A percentile compares a stretch with the other conserved stretches of the same genome.
These are phyloP conservation scores for Euglossa dilemma DNA, from an alignment of 1,140 invertebrate genomes.

Conservation along the genomic window DNA sequence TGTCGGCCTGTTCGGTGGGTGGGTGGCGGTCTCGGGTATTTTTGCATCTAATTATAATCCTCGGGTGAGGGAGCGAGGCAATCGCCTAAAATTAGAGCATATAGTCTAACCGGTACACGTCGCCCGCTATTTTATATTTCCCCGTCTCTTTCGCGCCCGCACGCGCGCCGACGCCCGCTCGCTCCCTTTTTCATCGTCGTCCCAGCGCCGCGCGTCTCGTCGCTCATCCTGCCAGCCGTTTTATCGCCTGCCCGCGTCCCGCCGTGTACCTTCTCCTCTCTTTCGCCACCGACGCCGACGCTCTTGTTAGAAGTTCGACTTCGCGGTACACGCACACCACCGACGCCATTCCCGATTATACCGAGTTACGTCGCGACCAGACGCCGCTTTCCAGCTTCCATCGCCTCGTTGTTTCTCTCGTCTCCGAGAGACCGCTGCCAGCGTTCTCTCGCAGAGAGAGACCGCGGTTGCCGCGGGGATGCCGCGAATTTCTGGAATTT, in stretches of 20 bases:
- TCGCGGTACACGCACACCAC: no score
- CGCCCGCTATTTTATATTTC: conserved; percentile 77
- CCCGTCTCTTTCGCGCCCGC: conserved; percentile 38
- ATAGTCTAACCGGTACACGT: conserved; percentile 77
- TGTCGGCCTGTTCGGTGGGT: conserved; percentile 53
- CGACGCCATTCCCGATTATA: not conserved
- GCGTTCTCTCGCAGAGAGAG: no score
- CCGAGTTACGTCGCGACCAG: not conserved
- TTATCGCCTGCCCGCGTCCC: conserved; percentile 42
- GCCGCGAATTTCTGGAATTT: no score
- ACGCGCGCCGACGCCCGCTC: not conserved
- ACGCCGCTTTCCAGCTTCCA: not conserved
- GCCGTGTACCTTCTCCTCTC: conserved; percentile 11
- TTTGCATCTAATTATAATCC: conserved; percentile 83
- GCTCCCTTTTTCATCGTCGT: conserved; percentile 20
- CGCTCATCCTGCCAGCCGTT: conserved; percentile 48
- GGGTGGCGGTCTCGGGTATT: conserved; percentile 77
- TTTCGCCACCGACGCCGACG: not conserved
- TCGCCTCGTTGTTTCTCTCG: not conserved
- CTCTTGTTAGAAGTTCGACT: not conserved
- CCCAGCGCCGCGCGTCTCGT: conserved; percentile 13
- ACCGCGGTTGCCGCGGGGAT: no score
- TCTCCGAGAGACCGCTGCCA: no score
- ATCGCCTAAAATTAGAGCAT: conserved; percentile 82
- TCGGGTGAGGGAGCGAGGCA: conserved; percentile 81